Evolutionary conservation across 2,888 invertebrate species (phyloP).

Genomic region (Drosophila vallismaia): DNA sequence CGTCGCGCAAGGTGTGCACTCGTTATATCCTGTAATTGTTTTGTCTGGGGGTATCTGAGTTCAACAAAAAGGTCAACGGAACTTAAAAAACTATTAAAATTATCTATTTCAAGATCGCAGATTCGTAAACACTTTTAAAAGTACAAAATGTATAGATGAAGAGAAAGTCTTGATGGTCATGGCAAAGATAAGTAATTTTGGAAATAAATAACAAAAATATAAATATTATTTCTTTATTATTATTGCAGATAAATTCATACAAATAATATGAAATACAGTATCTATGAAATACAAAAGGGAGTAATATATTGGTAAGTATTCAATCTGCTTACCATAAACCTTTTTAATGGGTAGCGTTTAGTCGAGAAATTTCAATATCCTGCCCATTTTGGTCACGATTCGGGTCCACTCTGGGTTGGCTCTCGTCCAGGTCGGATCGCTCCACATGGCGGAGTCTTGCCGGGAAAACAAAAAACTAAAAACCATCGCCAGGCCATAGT

Average conservation of each 20-base stretch:
- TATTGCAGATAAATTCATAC: too few relatives aligned
- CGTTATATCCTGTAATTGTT: slow-evolving; percentile 17
- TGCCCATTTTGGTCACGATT: slow-evolving; percentile 29
- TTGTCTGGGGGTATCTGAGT: neutral
- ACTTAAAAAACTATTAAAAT: neutral
- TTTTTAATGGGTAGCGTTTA: neutral
- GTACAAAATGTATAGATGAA: too few relatives aligned
- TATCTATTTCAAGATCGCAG: neutral
- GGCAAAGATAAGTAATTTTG: too few relatives aligned
- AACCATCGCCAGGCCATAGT: neutral
- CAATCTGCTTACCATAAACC: neutral
- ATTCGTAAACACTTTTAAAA: neutral
- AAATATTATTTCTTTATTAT: too few relatives aligned
- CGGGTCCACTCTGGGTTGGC: slow-evolving; percentile 31
- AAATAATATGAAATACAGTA: too few relatives aligned
- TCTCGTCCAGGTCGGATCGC: slow-evolving; percentile 28
- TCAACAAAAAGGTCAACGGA: neutral
- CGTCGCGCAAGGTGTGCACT: slow-evolving; percentile 76
- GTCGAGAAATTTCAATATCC: neutral
- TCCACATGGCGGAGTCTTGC: slow-evolving; percentile 18
- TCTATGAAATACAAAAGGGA: too few relatives aligned
- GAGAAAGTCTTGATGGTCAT: too few relatives aligned
- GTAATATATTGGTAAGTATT: too few relatives aligned
- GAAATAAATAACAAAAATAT: too few relatives aligned
- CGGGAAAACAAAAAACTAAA: neutral